Evolutionary conservation across 2,797 vertebrate genomes (phyloP), one percentile per base, ranked within the genome.

Genomic region (Clarias fuscus): DNA sequence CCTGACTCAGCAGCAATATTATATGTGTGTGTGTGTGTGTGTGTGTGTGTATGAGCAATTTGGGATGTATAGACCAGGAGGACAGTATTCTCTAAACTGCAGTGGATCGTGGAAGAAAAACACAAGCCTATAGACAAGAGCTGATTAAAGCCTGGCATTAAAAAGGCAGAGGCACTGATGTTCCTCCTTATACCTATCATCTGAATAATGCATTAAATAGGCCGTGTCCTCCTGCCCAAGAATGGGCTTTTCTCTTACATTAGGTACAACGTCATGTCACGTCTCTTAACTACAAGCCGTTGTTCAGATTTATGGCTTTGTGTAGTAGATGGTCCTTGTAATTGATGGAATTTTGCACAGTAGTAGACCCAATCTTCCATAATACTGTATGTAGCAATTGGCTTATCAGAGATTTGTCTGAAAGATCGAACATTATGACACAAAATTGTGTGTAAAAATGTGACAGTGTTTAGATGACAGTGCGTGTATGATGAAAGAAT

Each of bases 121-220:
- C 53, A 20, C 53, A 20, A 37, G 62, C 20, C 15, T 30, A 64
- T 37, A 78, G 62, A 68, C 76, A 87, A 58, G 2, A 58, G 11
- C 84, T 89, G 86, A 90, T 88, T 87, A 89, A 87, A 88, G 83
- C 37, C 73, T 72, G 78, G 62, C 73, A 64, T 71, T 87, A 76
- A 87, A 86, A 71, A 82, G 71, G n/a, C n/a, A n/a, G n/a, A n/a
- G n/a, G 84, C 79, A 70, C 82, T 53, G 65, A 86, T 82, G 56
- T 56, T 33, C 75, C 62, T 27, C 84, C 86, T 61, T 84, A 86
- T 85, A 86, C 83, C 85, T 87, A 72, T 89, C 85, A 90, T 88
- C 86, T 85, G 78, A 67, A 88, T 87, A 89, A 88, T 77, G 82
- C 81, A 86, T 88, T 87, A 84, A 88, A 75, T 86, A 86, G 70